A percentile compares a stretch with the other conserved stretches of the same genome.
Conservation (phyloP, 2,113 vertebrate genomes). For the Channa argus region DNA sequence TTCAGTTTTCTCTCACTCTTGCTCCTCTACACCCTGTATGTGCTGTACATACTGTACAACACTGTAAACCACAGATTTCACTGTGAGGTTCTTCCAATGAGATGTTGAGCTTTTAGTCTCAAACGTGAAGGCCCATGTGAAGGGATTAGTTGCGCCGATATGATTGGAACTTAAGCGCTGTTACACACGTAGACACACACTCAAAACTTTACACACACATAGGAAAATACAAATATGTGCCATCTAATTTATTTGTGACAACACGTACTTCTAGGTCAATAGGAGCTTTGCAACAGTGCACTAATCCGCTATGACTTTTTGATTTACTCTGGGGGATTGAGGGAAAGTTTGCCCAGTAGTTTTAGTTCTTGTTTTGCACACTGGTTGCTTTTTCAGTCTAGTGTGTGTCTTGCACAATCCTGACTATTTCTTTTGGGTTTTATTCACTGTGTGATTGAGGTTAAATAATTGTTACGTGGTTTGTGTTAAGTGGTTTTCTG, state of each 20-base stretch:
- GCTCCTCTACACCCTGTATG: not conserved
- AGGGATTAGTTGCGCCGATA: constrained; percentile 61
- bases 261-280: constrained; percentile 68
- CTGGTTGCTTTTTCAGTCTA: constrained; percentile 41
- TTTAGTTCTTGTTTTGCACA: constrained; percentile 42
- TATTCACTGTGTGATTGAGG: constrained; percentile 23
- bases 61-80: constrained; percentile 15
- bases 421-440: constrained; percentile 22
- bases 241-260: constrained; percentile 57
- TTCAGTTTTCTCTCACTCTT: not conserved
- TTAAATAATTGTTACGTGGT: constrained; percentile 38
- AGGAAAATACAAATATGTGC: constrained; percentile 43
- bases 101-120: constrained; percentile 31
- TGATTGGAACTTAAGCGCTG: constrained; percentile 47
- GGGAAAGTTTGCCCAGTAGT: constrained; percentile 55
- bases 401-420: not conserved
- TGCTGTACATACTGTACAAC: constrained; percentile 4
- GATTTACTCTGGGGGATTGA: constrained; percentile 61
- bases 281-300: constrained; percentile 59
- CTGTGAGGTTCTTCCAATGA: not conserved
- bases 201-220: constrained; percentile 5
- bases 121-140: constrained; percentile 33
- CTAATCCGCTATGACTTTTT: constrained; percentile 63
- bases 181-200: constrained; percentile 16
- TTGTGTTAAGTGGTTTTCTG: constrained; percentile 51